These are phyloP conservation scores for Ctenochaetus hawaiiensis DNA, from an alignment of 2,797 vertebrate genomes.

Conservation along the genomic window DNA sequence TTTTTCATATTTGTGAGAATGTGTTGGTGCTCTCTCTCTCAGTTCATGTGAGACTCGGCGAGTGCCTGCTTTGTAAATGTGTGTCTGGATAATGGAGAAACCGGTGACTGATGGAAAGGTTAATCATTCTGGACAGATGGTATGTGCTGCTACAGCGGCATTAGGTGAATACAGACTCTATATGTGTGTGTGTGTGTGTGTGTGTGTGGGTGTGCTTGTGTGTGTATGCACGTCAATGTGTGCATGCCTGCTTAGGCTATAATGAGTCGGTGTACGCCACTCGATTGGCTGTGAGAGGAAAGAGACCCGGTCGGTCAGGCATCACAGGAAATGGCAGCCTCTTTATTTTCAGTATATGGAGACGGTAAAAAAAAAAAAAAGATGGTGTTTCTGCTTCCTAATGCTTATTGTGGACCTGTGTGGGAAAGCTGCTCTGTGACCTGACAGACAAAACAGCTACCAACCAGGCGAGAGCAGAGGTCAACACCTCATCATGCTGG, in stretches of 20 bases:
- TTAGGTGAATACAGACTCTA: constrained; percentile 48
- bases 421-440: constrained; percentile 35
- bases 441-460: constrained; percentile 33
- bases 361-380: not conserved
- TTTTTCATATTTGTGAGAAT: constrained; percentile 20
- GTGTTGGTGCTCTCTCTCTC: constrained; percentile 6
- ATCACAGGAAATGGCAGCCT: constrained; percentile 60
- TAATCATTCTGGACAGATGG: constrained; percentile 78
- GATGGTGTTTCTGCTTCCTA: constrained; percentile 6
- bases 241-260: constrained; percentile 54
- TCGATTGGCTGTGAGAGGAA: constrained; percentile 43
- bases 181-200: constrained; percentile 29
- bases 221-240: constrained; percentile 23
- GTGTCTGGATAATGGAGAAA: constrained; percentile 63
- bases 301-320: constrained; percentile 32
- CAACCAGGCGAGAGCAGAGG: constrained; percentile 17
- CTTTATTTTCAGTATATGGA: constrained; percentile 55
- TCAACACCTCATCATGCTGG: constrained; percentile 49
- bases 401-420: constrained; percentile 20
- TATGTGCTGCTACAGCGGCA: constrained; percentile 77
- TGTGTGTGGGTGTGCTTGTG: constrained; percentile 24
- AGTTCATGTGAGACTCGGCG: not conserved
- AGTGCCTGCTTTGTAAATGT: constrained; percentile 43
- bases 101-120: constrained; percentile 79
- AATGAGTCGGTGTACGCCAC: constrained; percentile 56